These are phyloP conservation scores for Uloborus plumipes DNA, from an alignment of 2,888 invertebrate species.

Conservation along the genomic window DNA sequence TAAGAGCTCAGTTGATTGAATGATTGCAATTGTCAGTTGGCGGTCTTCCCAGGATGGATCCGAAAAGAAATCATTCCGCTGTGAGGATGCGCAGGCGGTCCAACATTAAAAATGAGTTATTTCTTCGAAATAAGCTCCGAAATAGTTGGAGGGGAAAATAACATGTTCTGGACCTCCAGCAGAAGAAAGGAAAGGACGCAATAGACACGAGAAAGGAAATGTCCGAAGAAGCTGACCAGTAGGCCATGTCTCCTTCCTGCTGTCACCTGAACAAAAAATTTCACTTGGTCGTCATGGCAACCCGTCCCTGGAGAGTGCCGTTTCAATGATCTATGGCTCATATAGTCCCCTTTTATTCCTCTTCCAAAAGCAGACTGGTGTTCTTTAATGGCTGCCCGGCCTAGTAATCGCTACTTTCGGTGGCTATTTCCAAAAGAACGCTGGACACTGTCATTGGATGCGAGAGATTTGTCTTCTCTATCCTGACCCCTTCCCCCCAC, in stretches of 20 bases:
- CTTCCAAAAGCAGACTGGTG: slow-evolving; percentile 53
- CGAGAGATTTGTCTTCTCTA: slow-evolving; percentile 60
- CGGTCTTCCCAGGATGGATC: not conserved
- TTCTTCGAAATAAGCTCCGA: slow-evolving; percentile 12
- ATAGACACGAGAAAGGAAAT: slow-evolving; percentile 62
- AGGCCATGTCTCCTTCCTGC: slow-evolving; percentile 64
- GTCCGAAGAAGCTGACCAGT: slow-evolving; percentile 63
- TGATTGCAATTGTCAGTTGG: no score
- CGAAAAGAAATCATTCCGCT: slow-evolving; percentile 7
- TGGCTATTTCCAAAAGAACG: slow-evolving; percentile 60
- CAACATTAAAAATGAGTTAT: not conserved
- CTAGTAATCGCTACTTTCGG: slow-evolving; percentile 63
- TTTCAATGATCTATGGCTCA: slow-evolving; percentile 65
- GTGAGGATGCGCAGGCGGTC: no score
- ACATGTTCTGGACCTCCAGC: slow-evolving; percentile 33
- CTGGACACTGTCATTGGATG: slow-evolving; percentile 64
- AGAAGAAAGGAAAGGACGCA: slow-evolving; percentile 48
- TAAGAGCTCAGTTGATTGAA: no score
- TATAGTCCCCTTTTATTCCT: slow-evolving; percentile 63
- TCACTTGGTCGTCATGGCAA: slow-evolving; percentile 57
- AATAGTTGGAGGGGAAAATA: slow-evolving; percentile 56
- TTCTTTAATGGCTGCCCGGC: slow-evolving; percentile 60
- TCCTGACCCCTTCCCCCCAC: slow-evolving; percentile 45
- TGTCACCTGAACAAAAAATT: slow-evolving; percentile 64
- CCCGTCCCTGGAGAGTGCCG: slow-evolving; percentile 57